These are phyloP conservation scores for Mormyrus iriodes DNA, from an alignment of 2,113 vertebrate species.

Conservation along the genomic window DNA sequence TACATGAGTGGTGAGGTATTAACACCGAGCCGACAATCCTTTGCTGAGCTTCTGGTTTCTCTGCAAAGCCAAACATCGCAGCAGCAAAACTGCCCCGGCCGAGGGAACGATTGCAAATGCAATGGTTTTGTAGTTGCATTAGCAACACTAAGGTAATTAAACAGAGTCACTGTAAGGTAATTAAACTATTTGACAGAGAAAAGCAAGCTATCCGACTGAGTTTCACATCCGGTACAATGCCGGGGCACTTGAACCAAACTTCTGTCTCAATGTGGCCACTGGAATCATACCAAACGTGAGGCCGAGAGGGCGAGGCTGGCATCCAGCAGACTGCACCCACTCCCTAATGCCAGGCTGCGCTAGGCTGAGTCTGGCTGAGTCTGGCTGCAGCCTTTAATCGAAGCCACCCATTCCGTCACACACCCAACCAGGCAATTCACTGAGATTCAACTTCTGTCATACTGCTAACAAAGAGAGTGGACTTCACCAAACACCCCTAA, in stretches of 20 bases:
- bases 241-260: not conserved
- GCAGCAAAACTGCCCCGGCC: not conserved
- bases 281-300: not conserved
- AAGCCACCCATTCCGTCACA: not conserved
- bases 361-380: not conserved
- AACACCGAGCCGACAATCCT: not conserved
- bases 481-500: too few relatives aligned
- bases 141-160: not conserved
- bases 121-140: not conserved
- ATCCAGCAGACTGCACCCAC: not conserved
- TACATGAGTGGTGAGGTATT: not conserved
- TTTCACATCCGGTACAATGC: not conserved
- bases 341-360: conserved; percentile 17
- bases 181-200: not conserved
- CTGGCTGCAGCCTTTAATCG: conserved; percentile 6
- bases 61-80: not conserved
- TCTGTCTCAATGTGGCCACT: not conserved
- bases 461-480: not conserved
- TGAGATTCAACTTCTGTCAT: not conserved
- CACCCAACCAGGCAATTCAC: not conserved
- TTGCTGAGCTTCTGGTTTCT: not conserved
- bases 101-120: not conserved
- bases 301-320: conserved; percentile 13
- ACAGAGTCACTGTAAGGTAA: not conserved
- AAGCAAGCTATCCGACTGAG: too few relatives aligned